Percentiles rank a stretch among this genome's conserved stretches.
Conservation (phyloP, 2,888 invertebrate species). For the Laspeyria flexula region DNA sequence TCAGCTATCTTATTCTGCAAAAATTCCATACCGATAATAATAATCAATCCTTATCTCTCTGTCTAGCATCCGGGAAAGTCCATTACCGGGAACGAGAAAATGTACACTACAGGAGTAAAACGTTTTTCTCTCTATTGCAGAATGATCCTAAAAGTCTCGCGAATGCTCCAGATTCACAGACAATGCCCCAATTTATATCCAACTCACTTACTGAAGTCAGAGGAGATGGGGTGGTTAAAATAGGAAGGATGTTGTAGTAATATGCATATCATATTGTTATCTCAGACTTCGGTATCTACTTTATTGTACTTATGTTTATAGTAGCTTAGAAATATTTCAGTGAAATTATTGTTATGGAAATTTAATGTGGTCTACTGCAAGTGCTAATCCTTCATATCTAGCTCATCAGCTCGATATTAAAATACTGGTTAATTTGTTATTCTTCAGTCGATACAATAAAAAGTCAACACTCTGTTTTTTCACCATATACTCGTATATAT, state of each 20-base stretch:
- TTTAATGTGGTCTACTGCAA: too few species aligned
- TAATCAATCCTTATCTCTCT: slow-evolving; percentile 64
- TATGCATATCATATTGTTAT: slow-evolving; percentile 33
- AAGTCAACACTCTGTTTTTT: too few species aligned
- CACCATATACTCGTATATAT: too few species aligned
- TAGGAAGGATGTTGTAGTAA: slow-evolving; percentile 59
- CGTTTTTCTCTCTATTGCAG: slow-evolving; percentile 68
- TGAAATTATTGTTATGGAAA: background rate
- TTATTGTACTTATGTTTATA: background rate
- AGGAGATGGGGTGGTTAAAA: slow-evolving; percentile 66
- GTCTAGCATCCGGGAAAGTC: slow-evolving; percentile 45
- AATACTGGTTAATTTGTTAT: too few species aligned
- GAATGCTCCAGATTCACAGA: slow-evolving; percentile 84
- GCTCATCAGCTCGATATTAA: too few species aligned
- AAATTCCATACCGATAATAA: slow-evolving; percentile 65
- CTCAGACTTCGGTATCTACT: slow-evolving; percentile 3
- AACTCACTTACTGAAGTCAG: slow-evolving; percentile 83
- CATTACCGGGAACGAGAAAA: slow-evolving; percentile 48
- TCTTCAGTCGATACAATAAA: too few species aligned
- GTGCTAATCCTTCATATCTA: too few species aligned
- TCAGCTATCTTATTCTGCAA: slow-evolving; percentile 72
- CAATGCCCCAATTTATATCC: slow-evolving; percentile 86
- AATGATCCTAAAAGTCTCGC: slow-evolving; percentile 72
- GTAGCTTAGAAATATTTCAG: background rate
- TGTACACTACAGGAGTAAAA: slow-evolving; percentile 44